These are phyloP conservation scores for Cepphus grylle DNA, from an alignment of 2,113 vertebrate species.

Conservation along the genomic window DNA sequence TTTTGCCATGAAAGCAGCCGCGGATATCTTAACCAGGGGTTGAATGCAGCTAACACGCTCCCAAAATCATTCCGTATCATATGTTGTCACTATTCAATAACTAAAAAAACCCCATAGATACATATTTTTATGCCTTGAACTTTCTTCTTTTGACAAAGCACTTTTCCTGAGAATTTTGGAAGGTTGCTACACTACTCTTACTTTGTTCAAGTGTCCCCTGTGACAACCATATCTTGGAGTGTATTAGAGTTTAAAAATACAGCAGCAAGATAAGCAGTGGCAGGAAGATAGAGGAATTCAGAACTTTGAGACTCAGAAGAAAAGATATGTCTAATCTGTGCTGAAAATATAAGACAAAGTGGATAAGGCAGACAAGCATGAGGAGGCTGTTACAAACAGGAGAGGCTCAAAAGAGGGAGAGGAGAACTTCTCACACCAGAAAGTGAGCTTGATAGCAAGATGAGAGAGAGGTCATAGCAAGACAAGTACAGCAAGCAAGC, in stretches of 20 bases:
- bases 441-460: conserved; percentile 11
- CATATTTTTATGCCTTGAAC: background rate
- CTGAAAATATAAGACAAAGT: conserved; percentile 48
- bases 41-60: background rate
- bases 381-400: background rate
- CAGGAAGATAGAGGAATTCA: conserved; percentile 53
- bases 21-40: background rate
- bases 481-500: background rate
- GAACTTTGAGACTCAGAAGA: conserved; percentile 29
- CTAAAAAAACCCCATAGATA: background rate
- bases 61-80: background rate
- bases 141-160: conserved; percentile 23
- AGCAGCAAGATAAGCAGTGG: conserved; percentile 48
- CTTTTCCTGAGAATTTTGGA: background rate
- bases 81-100: background rate
- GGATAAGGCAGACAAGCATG: conserved; percentile 25
- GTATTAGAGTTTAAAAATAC: conserved; percentile 47
- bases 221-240: conserved; percentile 34
- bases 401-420: background rate
- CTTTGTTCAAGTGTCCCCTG: conserved; percentile 30
- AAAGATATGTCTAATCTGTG: conserved; percentile 56
- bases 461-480: conserved; percentile 30
- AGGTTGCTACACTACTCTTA: background rate
- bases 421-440: background rate
- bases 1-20: background rate